Base-by-base conservation (phyloP, 2,797 vertebrate genomes). In the Danio jaintianensis region DNA sequence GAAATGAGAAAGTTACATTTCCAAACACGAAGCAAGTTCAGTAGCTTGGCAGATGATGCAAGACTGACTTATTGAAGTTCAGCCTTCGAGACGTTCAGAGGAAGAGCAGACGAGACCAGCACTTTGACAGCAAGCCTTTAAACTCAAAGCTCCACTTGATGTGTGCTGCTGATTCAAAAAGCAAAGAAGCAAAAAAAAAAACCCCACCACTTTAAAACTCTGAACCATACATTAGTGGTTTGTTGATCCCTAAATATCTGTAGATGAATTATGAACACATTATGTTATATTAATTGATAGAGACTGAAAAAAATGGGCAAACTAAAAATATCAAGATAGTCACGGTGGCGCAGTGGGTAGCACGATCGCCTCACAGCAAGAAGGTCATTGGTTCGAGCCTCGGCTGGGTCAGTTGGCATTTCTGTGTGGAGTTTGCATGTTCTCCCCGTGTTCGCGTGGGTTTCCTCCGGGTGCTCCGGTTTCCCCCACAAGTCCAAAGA, bases 41-140 rank as follows among this genome's bases (percentile, higher is more conserved):
- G 42, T 36, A 45, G 29, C 53, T 73, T 73, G 42, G 10, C 43
- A 36, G 38, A 56, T 75, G 58, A 52, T 52, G 29, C 45, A 74
- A 48, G 43, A 62, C 7, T 10, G 48, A n/a, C 16, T 63, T 52
- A 52, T 64, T 64, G 47, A 75, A 40, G 36, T 64, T 64, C 7
- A 64, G 47, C 59, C 47, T 40, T 43, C 5, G 2, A 64, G 59
- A 52, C 29, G 18, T 64, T 64, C 18, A 63, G 7, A 75, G 47
- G 48, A 75, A 63, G n/a, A 52, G 2, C 4, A 63, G 58, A 50
- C 3, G 0, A 63, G 45, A 42, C 29, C 47, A 40, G 8, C 47
- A 42, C 29, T 52, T 50, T 42, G 29, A 40, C 15, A 55, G 50
- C 36, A 20, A 16, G 47, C 18, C 61, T 67, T 67, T 48, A 48